These are phyloP conservation scores for Zophobas morio DNA, from an alignment of 1,140 invertebrate genomes.

Conservation along the genomic window DNA sequence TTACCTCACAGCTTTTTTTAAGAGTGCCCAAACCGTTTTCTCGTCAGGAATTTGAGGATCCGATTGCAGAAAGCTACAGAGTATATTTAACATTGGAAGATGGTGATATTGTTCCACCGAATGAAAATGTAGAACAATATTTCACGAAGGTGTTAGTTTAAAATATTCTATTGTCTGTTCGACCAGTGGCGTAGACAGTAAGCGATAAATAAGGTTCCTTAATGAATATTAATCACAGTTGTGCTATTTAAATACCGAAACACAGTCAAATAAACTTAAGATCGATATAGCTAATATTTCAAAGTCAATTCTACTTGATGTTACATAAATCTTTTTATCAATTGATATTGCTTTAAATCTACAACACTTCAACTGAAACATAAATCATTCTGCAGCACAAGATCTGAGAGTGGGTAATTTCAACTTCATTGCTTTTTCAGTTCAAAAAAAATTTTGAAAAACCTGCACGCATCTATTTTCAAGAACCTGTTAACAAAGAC, in stretches of 20 bases:
- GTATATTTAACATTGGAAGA: constrained; percentile 8
- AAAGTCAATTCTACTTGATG: too few relatives aligned
- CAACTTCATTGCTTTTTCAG: constrained; percentile 10
- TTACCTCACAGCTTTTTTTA: constrained; percentile 1
- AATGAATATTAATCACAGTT: too few relatives aligned
- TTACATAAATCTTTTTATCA: neutral
- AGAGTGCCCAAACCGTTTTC: neutral
- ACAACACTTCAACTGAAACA: too few relatives aligned
- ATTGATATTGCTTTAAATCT: neutral
- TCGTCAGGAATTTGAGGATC: constrained; percentile 12
- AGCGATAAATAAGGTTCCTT: too few relatives aligned
- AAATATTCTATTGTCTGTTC: neutral
- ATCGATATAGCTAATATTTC: too few relatives aligned
- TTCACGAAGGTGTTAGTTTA: constrained; percentile 6
- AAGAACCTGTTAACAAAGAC: constrained; percentile 33
- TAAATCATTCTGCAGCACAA: too few relatives aligned
- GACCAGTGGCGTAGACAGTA: neutral
- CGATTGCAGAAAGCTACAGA: constrained; percentile 7
- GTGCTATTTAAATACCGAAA: too few relatives aligned
- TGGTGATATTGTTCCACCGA: constrained; percentile 1
- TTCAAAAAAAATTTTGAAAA: constrained; percentile 15
- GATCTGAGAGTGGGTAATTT: neutral
- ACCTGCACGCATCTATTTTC: constrained; percentile 11
- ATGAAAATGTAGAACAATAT: constrained; percentile 5
- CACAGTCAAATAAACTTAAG: too few relatives aligned